Percentiles rank a stretch among this genome's conserved stretches.
Evolutionary conservation across 1,140 invertebrate species (phyloP).

Genomic region (Lordiphosa stackelbergi): DNA sequence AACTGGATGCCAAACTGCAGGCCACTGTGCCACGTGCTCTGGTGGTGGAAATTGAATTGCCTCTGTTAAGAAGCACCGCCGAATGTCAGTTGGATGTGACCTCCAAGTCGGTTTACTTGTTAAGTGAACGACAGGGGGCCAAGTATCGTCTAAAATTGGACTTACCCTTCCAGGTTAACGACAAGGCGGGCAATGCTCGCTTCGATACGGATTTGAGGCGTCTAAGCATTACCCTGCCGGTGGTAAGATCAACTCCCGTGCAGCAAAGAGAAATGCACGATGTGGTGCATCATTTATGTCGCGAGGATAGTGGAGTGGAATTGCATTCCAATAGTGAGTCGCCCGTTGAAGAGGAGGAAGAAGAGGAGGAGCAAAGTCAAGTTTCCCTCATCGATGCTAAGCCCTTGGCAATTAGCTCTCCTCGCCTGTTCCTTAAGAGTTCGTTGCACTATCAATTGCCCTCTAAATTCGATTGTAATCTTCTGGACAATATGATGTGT

Average conservation of each 20-base stretch:
- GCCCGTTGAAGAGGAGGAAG: constrained; percentile 58
- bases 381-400: too few species aligned
- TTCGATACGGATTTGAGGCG: constrained; percentile 88
- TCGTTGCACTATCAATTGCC: constrained; percentile 79
- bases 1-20: constrained; percentile 84
- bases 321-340: constrained; percentile 64
- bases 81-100: constrained; percentile 89
- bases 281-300: constrained; percentile 68
- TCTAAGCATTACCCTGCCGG: constrained; percentile 87
- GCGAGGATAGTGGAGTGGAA: constrained; percentile 86
- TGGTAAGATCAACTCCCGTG: constrained; percentile 76
- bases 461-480: constrained; percentile 84
- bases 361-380: constrained; percentile 10
- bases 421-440: constrained; percentile 48
- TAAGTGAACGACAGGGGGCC: constrained; percentile 85
- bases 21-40: constrained; percentile 87
- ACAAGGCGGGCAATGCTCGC: constrained; percentile 87
- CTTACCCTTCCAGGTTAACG: constrained; percentile 88
- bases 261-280: constrained; percentile 69
- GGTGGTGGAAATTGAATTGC: constrained; percentile 88
- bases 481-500: constrained; percentile 84
- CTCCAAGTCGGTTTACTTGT: constrained; percentile 83
- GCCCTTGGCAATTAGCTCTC: background rate
- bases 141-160: constrained; percentile 89
- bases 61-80: constrained; percentile 85